Evolutionary conservation across 2,888 invertebrate species (phyloP).

Genomic region (Scaptomyza cyrtandrae): DNA sequence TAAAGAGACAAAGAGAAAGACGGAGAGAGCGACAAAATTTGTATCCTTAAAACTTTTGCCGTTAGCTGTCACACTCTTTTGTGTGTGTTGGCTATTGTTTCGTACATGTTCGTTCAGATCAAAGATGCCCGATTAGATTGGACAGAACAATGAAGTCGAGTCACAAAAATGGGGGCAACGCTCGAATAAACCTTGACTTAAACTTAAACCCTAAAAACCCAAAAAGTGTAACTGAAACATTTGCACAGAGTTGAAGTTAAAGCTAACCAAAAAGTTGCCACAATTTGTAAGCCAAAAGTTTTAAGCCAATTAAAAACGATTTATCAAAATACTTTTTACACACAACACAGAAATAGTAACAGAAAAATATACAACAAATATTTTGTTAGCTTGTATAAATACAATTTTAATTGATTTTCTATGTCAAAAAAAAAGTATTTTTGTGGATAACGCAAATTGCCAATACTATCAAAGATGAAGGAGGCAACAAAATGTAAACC

Average conservation of each 20-base stretch:
- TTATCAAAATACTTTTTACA: slow-evolving; percentile 12
- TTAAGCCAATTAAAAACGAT: slow-evolving; percentile 4
- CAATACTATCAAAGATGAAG: neutral
- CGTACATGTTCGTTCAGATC: slow-evolving; percentile 38
- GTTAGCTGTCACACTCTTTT: slow-evolving; percentile 64
- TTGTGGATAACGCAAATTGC: neutral
- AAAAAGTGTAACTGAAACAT: neutral
- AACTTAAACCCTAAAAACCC: neutral
- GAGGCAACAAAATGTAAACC: slow-evolving; percentile 11
- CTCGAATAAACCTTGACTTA: slow-evolving; percentile 3
- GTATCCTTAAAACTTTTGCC: slow-evolving; percentile 49
- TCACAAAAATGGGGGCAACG: neutral
- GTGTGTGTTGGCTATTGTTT: slow-evolving; percentile 34
- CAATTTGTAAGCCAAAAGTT: neutral
- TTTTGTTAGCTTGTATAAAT: slow-evolving; percentile 24
- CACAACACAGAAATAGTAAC: neutral
- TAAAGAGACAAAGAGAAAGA: neutral
- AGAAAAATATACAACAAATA: neutral
- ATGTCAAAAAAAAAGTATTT: neutral
- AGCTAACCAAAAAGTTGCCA: neutral
- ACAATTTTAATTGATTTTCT: slow-evolving; percentile 60
- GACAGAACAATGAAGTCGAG: slow-evolving; percentile 32
- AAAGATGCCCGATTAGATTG: slow-evolving; percentile 57
- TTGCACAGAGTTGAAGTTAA: slow-evolving; percentile 5
- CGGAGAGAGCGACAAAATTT: neutral